Percentiles rank a stretch among this genome's conserved stretches.
These are phyloP conservation scores for Gymnoscopelus braueri DNA, from an alignment of 2,797 vertebrate genomes.

Conservation along the genomic window DNA sequence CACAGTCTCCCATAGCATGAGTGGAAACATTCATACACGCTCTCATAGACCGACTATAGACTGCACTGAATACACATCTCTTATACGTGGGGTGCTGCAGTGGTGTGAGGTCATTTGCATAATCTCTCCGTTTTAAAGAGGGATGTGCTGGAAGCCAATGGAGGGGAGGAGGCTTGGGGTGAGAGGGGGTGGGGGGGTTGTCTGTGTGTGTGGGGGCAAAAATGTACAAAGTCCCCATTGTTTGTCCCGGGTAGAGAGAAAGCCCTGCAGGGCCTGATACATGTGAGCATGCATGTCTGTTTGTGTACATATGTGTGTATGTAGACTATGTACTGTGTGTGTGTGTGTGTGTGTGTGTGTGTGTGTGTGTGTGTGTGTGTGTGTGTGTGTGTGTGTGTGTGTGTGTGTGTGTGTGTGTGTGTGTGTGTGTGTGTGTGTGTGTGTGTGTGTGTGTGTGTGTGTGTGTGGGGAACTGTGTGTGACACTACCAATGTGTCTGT, in stretches of 20 bases:
- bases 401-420: not conserved
- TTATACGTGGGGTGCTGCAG: slow-evolving; percentile 66
- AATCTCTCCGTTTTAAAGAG: slow-evolving; percentile 79
- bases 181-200: slow-evolving; percentile 49
- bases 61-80: slow-evolving; percentile 69
- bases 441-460: slow-evolving; percentile 44
- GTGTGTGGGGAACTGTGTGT: not conserved
- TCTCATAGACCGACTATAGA: slow-evolving; percentile 59
- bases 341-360: not conserved
- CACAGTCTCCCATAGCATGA: not conserved
- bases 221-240: slow-evolving; percentile 76
- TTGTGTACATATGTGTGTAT: not conserved
- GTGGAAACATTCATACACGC: slow-evolving; percentile 53
- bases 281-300: slow-evolving; percentile 39
- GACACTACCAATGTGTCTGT: not conserved
- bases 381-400: no score
- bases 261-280: slow-evolving; percentile 69
- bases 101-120: slow-evolving; percentile 75
- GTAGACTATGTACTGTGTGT: not conserved
- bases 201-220: not conserved
- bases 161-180: slow-evolving; percentile 53
- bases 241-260: slow-evolving; percentile 71
- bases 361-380: not conserved
- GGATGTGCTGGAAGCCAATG: slow-evolving; percentile 75
- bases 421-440: slow-evolving; percentile 37